Conservation (phyloP, 2,888 invertebrate species). For the Clitarchus hookeri region DNA sequence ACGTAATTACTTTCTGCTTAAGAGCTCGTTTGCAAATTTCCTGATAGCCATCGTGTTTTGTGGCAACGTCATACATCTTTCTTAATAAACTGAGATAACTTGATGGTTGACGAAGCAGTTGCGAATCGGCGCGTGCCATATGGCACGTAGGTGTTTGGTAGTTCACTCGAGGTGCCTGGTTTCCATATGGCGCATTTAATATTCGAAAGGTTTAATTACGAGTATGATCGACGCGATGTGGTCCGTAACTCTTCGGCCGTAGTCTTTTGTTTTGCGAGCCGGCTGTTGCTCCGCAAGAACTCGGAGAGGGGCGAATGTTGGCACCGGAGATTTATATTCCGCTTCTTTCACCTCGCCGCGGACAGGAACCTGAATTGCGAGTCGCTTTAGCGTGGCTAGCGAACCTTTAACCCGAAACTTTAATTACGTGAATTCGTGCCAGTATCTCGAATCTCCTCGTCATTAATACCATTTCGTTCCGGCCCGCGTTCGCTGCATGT, state of each 20-base stretch:
- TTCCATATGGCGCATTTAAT: not conserved
- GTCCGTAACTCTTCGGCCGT: not conserved
- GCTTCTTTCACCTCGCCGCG: not conserved
- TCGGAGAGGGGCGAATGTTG: not conserved
- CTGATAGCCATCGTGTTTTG: too few relatives aligned
- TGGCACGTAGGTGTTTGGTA: not conserved
- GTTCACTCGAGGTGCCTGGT: not conserved
- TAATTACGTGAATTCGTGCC: not conserved
- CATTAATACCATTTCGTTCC: slow-evolving; percentile 2
- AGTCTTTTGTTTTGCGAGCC: not conserved
- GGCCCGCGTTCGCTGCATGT: not conserved
- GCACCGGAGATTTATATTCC: not conserved
- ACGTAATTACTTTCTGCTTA: too few relatives aligned
- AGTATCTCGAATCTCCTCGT: not conserved
- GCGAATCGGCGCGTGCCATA: not conserved
- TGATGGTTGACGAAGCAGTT: not conserved
- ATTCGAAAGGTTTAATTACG: not conserved
- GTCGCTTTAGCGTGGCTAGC: not conserved
- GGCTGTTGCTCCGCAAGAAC: not conserved
- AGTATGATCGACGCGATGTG: not conserved
- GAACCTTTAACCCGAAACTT: not conserved
- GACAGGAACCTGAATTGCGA: not conserved
- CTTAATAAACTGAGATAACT: too few relatives aligned
- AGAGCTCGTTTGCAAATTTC: too few relatives aligned
- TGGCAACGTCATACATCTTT: too few relatives aligned